These are phyloP conservation scores for Pipra filicauda DNA, from an alignment of 2,113 vertebrate species.

Conservation along the genomic window DNA sequence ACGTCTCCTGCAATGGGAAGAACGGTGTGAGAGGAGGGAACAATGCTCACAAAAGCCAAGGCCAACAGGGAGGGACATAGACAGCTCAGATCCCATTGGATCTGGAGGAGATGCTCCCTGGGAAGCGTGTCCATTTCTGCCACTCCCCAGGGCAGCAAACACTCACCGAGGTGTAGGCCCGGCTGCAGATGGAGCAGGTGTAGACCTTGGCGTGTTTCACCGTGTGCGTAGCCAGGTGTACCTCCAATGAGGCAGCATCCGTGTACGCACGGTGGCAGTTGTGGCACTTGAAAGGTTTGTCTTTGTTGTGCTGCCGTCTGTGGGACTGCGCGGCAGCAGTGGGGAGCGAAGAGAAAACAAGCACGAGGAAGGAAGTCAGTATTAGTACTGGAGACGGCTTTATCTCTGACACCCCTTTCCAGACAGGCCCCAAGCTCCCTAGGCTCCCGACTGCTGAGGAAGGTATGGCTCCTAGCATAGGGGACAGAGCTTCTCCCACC, in stretches of 20 bases:
- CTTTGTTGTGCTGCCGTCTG: conserved; percentile 98
- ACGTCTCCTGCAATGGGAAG: conserved; percentile 85
- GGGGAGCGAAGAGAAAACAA: not conserved
- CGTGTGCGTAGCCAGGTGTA: conserved; percentile 94
- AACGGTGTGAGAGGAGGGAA: not conserved
- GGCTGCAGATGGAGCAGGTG: conserved; percentile 95
- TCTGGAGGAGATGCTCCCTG: not conserved
- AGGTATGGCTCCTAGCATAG: fast-evolving
- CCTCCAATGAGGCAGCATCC: conserved; percentile 90
- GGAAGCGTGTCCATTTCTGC: not conserved
- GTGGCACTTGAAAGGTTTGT: conserved; percentile 98
- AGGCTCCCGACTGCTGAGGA: not conserved
- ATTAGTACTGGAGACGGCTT: not conserved
- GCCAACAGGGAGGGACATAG: fast-evolving
- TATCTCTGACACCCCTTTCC: not conserved
- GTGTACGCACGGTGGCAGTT: conserved; percentile 97
- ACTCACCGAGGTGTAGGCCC: conserved; percentile 97
- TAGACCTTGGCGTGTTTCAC: conserved; percentile 98
- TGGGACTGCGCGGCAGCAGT: conserved; percentile 81
- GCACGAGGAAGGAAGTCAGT: fast-evolving
- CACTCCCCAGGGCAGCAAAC: no score
- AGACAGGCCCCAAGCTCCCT: not conserved
- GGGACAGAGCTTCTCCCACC: not conserved
- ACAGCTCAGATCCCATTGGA: not conserved
- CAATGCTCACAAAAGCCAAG: fast-evolving